phyloP scores from a whole-genome alignment of 2,797 vertebrate species.

The Cirrhinus mrigala region DNA sequence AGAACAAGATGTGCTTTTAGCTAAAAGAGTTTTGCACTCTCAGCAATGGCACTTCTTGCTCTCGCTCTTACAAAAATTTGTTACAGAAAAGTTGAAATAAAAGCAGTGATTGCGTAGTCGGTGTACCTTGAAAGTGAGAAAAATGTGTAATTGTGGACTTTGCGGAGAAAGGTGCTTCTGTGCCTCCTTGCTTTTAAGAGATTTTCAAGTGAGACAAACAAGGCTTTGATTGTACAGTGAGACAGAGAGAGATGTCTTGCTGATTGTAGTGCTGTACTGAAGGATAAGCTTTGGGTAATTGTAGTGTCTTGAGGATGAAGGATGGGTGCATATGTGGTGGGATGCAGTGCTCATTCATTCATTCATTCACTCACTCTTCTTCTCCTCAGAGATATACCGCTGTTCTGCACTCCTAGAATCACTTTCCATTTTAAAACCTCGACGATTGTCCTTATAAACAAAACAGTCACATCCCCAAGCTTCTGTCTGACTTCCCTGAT shows the following conservation, averaged over 20 bases:
- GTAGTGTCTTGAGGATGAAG: conserved; percentile 35
- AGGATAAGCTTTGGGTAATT: conserved; percentile 41
- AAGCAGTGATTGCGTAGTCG: not conserved
- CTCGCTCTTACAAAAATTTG: not conserved
- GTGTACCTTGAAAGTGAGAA: not conserved
- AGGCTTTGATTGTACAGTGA: not conserved
- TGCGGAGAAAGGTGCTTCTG: not conserved
- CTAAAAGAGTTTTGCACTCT: not conserved
- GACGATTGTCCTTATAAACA: conserved; percentile 9
- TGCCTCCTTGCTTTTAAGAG: not conserved
- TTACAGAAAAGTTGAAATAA: conserved; percentile 14
- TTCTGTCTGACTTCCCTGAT: conserved; percentile 13
- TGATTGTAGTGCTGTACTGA: conserved; percentile 22
- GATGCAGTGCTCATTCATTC: not conserved
- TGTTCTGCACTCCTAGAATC: not conserved
- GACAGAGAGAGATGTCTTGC: not conserved
- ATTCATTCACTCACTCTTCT: not conserved
- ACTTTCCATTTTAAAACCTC: conserved; percentile 27
- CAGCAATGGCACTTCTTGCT: not conserved
- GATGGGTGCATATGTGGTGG: not conserved
- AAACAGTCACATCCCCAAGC: conserved; percentile 9
- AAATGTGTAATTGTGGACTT: conserved; percentile 14
- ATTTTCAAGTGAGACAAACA: conserved; percentile 23
- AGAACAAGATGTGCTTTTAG: conserved; percentile 24
- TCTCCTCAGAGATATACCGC: not conserved